A percentile compares a stretch with the other conserved stretches of the same genome.
Conservation (phyloP, 2,797 vertebrate genomes). For the Mormyrops attenuatus region DNA sequence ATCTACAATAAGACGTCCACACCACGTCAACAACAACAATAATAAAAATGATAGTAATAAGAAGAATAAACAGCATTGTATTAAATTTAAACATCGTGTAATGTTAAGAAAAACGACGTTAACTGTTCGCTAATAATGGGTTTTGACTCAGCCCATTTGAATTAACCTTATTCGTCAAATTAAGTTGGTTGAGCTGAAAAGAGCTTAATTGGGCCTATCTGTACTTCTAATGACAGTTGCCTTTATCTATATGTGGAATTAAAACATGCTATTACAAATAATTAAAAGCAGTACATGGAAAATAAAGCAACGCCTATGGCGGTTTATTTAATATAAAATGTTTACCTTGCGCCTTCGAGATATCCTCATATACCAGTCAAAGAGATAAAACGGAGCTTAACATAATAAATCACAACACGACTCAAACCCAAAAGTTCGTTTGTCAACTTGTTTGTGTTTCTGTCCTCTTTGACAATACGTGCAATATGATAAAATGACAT, state of each 20-base stretch:
- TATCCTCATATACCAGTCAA: not conserved
- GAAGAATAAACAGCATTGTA: conserved; percentile 6
- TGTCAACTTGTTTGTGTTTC: not conserved
- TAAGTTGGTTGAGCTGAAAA: not conserved
- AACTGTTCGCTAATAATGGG: not conserved
- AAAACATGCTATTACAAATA: not conserved
- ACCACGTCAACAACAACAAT: not conserved
- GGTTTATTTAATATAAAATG: not conserved
- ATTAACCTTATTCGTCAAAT: not conserved
- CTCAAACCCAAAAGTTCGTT: not conserved
- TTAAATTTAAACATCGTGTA: conserved; percentile 27
- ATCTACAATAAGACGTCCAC: not conserved
- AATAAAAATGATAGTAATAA: not conserved
- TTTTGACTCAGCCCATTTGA: not conserved
- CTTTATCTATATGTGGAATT: not conserved
- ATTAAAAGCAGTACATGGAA: not conserved
- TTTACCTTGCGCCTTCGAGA: not conserved
- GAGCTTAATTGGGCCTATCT: not conserved
- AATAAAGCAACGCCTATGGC: not conserved
- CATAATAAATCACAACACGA: not conserved
- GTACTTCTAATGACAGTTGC: not conserved
- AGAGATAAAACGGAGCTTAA: not conserved
- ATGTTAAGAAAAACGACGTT: conserved; percentile 13
- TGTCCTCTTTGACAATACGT: not conserved
- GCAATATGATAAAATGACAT: not conserved